Base-by-base conservation (phyloP, 2,113 vertebrate genomes). In the Brevimyrus niger region DNA sequence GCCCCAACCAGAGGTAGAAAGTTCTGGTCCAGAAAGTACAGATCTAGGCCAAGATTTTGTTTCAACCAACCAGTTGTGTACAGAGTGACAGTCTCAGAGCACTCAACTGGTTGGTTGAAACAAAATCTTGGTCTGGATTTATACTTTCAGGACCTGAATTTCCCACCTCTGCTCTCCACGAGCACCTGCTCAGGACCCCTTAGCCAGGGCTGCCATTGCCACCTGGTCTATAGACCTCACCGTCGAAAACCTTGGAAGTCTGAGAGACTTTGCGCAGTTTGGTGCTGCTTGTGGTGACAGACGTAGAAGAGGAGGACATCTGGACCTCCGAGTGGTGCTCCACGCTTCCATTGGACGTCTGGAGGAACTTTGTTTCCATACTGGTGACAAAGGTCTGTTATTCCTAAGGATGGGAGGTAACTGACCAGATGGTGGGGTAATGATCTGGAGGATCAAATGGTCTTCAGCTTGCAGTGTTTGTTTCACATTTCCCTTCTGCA, bases 291-390 rank as follows among this genome's bases (percentile, higher is more conserved):
- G 86, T 89, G 89, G 90, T 92, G 55, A 90, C 90, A 76, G 88
- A 55, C 10, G 89, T 50, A 23, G 91, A 93, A 15, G 89, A 91
- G 89, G 91, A 92, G 88, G 88, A 91, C 88, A 90, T 92, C 82
- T 91, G 91, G 88, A 92, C 89, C 27, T 91, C 90, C 21, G 90
- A 91, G 86, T 42, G 86, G 69, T 90, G 90, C 88, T 92, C 92
- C 89, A 90, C 27, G 89, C 83, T 91, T 90, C 90, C 92, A 53
- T 90, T 89, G 17, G 73, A 90, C 47, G 91, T 86, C 50, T 89
- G 92, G 86, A 90, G 31, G 38, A 93, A 65, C 82, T 93, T 91
- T 91, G 91, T 58, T 69, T 92, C 92, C 91, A 93, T 93, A 61
- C 21, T 19, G 87, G 86, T 4, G 8, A 44, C 48, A 11, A 38